Evolutionary conservation across 2,797 vertebrate species (phyloP).

Genomic region (Falco naumanni): DNA sequence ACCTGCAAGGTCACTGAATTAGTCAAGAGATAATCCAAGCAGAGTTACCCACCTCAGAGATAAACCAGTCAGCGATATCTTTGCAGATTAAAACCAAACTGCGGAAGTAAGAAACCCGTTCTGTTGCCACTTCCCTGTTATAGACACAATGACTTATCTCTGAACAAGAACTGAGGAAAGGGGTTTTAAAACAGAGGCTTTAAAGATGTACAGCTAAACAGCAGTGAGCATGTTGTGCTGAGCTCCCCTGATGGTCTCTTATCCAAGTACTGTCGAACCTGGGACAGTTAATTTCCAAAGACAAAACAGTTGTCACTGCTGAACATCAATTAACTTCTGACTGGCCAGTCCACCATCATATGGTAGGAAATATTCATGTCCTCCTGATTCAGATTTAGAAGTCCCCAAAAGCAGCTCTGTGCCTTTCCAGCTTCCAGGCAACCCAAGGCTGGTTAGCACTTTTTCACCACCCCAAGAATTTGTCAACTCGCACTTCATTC

Average conservation of each 20-base stretch:
- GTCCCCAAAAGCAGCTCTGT: background rate
- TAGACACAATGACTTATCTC: background rate
- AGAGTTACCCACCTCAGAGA: background rate
- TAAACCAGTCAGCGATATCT: background rate
- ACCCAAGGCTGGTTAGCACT: background rate
- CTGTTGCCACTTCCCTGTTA: background rate
- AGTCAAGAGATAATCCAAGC: background rate
- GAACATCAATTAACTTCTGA: background rate
- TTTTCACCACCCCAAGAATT: background rate
- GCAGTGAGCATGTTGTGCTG: background rate
- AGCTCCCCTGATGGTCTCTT: background rate
- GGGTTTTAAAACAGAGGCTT: background rate
- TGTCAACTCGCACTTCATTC: background rate
- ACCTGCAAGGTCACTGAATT: background rate
- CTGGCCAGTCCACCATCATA: background rate
- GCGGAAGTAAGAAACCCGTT: background rate
- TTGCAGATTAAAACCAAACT: background rate
- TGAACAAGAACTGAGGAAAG: background rate
- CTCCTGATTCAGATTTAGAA: background rate
- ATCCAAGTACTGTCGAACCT: background rate
- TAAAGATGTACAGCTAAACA: background rate
- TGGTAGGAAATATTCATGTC: background rate
- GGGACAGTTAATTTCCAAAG: background rate
- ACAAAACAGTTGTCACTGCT: background rate
- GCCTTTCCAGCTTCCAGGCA: background rate